Evolutionary conservation across 2,797 vertebrate species (phyloP), one percentile per base, ranked within the genome.

Genomic region (Cyclura pinguis): DNA sequence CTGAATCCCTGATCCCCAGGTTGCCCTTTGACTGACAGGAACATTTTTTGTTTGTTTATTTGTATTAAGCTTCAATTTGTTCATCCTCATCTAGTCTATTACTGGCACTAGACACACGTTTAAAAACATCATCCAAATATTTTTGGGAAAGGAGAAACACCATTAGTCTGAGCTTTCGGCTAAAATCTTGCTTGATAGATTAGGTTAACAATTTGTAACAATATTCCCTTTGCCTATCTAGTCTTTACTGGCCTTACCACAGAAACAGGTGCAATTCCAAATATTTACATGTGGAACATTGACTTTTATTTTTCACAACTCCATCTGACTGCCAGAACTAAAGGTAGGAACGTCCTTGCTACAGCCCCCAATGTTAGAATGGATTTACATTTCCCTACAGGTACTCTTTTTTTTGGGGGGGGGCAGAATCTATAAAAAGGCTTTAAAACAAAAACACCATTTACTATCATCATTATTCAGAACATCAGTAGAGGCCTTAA

Each of bases 171-270:
- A 42, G 73, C 6, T 16, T 38, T 76, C 18, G 20, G 14, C 35
- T 22, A 76, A 76, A 22, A 38, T 76, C 16, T 22, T 38, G 42
- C 2, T 38, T 77, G 74, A 77, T 16, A 74, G 64, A 91, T 84
- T 84, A 29, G 72, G 62, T 84, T 85, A 84, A 91, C 93, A 88
- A 92, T 88, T 88, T 38, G 80, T 85, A 90, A 92, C 90, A 91
- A 87, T 57, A 91, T 38, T 57, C 86, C 91, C 88, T 80, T 92
- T 90, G 80, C 27, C 6, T 50, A 90, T 81, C 89, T 67, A 67
- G 81, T 13, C 62, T 12, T 84, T 85, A n/a, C 29, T 76, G 86
- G 5, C 1, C 86, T 89, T 16, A 0, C 18, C 73, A 59, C 87
- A 91, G 85, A 90, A 93, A 78, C 47, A 82, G 82, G 29, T 32